Base-by-base conservation (phyloP, 2,113 vertebrate species). In the Neodontobutis hainanensis region DNA sequence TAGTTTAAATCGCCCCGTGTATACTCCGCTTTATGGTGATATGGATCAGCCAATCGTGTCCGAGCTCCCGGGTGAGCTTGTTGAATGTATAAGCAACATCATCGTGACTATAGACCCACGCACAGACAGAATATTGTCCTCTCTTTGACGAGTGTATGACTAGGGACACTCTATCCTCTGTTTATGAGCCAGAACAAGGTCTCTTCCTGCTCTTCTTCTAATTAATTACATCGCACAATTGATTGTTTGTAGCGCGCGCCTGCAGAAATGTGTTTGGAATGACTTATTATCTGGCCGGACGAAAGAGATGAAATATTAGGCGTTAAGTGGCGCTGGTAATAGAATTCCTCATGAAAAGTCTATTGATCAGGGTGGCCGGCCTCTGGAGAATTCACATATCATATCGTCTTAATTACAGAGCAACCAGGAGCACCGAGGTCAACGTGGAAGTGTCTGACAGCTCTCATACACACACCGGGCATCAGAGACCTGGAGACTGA, bases 241-340 rank as follows among this genome's bases (percentile, higher is more conserved):
- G 90, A 92, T 92, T 90, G 90, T 90, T 91, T 90, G 75, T 34
- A 79, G 83, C 79, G 71, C 65, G 78, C 69, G 78, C 69, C 75
- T 74, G 75, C 73, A 74, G 80, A 86, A 85, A 90, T 85, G 89
- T 92, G 91, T 92, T 87, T 80, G 82, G 88, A 90, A 90, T 87
- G 76, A 90, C 87, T 92, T 88, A 87, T 89, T 88, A 82, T 91
- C 85, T 40, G 71, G 78, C 87, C 79, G 84, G 81, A 88, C 88
- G 85, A 85, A 90, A 88, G 87, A 87, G 84, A 88, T 93, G 92
- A 91, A 92, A 92, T 92, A 92, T 92, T 89, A 93, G 90, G 81
- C 87, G 90, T 87, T 92, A 92, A 92, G 91, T 91, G 88, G 89
- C 61, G 15, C 78, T 77, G 83, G 90, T 92, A 93, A 94, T 91